Evolutionary conservation across 2,113 vertebrate genomes (phyloP).

Genomic region (Nothobranchius furzeri): DNA sequence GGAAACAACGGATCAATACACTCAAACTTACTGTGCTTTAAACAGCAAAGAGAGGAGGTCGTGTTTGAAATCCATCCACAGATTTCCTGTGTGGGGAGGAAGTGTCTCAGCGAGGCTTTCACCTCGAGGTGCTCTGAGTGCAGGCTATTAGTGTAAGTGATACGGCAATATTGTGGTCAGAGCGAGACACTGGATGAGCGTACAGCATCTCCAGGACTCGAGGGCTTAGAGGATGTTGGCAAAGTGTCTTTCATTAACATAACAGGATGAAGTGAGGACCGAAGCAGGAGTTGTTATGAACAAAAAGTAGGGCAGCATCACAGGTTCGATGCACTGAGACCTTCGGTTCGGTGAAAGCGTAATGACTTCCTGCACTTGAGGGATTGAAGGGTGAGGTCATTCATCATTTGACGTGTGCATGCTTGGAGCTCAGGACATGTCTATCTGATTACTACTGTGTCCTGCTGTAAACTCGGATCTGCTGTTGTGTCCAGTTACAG

Average conservation of each 20-base stretch:
- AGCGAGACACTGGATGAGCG: slow-evolving; percentile 7
- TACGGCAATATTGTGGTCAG: slow-evolving; percentile 57
- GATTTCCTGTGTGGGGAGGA: slow-evolving; percentile 28
- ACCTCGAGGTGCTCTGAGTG: slow-evolving; percentile 43
- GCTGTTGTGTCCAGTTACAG: not conserved
- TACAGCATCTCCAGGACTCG: slow-evolving; percentile 9
- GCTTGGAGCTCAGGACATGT: slow-evolving; percentile 14
- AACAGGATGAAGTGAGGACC: slow-evolving; percentile 20
- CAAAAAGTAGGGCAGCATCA: slow-evolving; percentile 5
- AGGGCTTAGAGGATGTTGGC: slow-evolving; percentile 1
- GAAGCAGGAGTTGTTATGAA: slow-evolving; percentile 27
- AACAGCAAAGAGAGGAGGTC: slow-evolving; percentile 7
- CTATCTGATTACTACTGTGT: slow-evolving; percentile 19
- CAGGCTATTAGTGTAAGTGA: slow-evolving; percentile 64
- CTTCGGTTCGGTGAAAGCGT: not conserved
- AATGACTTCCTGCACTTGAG: slow-evolving; percentile 41
- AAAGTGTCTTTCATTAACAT: slow-evolving; percentile 52
- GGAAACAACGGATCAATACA: slow-evolving; percentile 15
- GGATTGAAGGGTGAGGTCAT: slow-evolving; percentile 34
- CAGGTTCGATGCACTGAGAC: slow-evolving; percentile 19
- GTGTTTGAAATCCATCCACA: not conserved
- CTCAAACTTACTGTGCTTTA: slow-evolving; percentile 12
- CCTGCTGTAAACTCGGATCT: slow-evolving; percentile 14
- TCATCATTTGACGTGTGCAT: slow-evolving; percentile 30
- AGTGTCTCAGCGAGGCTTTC: slow-evolving; percentile 34